Base-by-base conservation (phyloP, 2,888 invertebrate genomes). In the Willowsia nigromaculata region DNA sequence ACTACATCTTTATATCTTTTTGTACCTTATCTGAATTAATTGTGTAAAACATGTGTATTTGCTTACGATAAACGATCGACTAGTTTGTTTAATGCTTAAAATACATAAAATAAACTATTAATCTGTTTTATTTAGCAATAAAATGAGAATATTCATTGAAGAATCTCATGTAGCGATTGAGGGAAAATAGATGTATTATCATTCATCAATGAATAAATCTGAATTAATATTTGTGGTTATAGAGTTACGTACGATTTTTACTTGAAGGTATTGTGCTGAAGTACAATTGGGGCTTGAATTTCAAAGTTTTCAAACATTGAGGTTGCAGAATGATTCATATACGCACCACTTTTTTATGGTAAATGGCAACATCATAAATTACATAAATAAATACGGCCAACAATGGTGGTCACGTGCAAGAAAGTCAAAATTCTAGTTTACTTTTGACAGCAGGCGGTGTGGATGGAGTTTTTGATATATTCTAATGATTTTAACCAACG, bases 401-500 rank as follows among this genome's bases (percentile, higher is more conserved):
- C 81, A 68, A 62, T 59, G 47, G 78, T 65, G 53, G 86, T 86
- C 90, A 90, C 90, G 90, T 86, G 90, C 59, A 85, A 68, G 90
- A 90, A 90, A 90, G 87, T 90, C 84, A 90, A 84, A 90, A 83
- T 90, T 89, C 85, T 80, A 81, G 78, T 88, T 84, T 85, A 81
- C 47, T 50, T 85, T 81, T 89, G 89, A 89, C 89, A 85, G 74
- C 85, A 83, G 85, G 84, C 78, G 78, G 81, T 74, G 40, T 74
- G 81, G 50, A 43, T 56, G 59, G 43, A 43, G 53, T 47, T 68
- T 80, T 43, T 82, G 59, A 76, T 62, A 47, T 37, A 68, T 53
- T 71, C 43, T 87, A 53, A 87, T 89, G 78, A 59, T 78, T 59
- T 80, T 40, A 40, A 62, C 59, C 88, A 62, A 50, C 84, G 68